These are phyloP conservation scores for Anabas testudineus DNA, from an alignment of 2,797 vertebrate genomes.

Conservation along the genomic window DNA sequence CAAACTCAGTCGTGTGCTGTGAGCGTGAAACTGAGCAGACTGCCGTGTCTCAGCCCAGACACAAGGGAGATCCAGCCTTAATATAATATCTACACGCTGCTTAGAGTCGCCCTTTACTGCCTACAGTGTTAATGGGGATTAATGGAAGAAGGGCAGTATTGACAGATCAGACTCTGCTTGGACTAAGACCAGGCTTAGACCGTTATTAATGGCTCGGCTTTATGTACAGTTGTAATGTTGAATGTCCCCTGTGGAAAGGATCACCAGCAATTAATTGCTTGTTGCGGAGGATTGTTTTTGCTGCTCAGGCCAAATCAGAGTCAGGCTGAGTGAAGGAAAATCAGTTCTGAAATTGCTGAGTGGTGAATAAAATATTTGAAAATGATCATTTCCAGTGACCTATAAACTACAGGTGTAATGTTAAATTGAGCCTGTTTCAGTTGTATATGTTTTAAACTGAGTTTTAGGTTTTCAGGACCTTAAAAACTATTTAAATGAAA, in stretches of 20 bases:
- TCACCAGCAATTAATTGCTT: slow-evolving; percentile 30
- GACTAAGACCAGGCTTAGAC: slow-evolving; percentile 49
- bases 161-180: slow-evolving; percentile 52
- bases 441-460: too few relatives aligned
- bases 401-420: slow-evolving; percentile 12
- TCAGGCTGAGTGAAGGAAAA: slow-evolving; percentile 42
- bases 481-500: too few relatives aligned
- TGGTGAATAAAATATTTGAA: slow-evolving; percentile 17
- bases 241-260: slow-evolving; percentile 17
- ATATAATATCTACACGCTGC: slow-evolving; percentile 81
- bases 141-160: slow-evolving; percentile 70
- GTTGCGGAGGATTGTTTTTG: slow-evolving; percentile 42
- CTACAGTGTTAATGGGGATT: slow-evolving; percentile 76
- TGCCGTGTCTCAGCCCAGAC: slow-evolving; percentile 59
- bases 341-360: slow-evolving; percentile 17
- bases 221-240: slow-evolving; percentile 26
- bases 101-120: slow-evolving; percentile 78
- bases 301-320: slow-evolving; percentile 35
- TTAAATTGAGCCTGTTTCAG: too few relatives aligned
- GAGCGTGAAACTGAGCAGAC: slow-evolving; percentile 68
- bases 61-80: slow-evolving; percentile 72
- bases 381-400: slow-evolving; percentile 2
- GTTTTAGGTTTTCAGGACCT: too few relatives aligned
- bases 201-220: slow-evolving; percentile 61
- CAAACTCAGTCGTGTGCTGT: slow-evolving; percentile 33